Conservation (phyloP, 23 tunicate genomes). For the Styela plicata region DNA sequence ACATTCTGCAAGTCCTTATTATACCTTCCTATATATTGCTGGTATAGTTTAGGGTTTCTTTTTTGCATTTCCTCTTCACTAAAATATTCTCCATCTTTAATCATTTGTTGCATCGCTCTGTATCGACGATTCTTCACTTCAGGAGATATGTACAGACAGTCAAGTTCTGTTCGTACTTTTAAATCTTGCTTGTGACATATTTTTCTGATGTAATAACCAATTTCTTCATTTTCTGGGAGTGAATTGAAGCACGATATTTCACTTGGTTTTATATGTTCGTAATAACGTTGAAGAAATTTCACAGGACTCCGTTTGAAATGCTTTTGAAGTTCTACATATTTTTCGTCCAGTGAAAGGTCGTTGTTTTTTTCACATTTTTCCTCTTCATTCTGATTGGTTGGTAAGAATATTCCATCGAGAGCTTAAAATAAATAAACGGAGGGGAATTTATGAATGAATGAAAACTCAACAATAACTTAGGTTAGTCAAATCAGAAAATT, state of each 20-base stretch:
- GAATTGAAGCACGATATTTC: slow-evolving; percentile 19
- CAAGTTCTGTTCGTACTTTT: not conserved
- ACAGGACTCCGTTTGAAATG: not conserved
- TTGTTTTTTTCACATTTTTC: not conserved
- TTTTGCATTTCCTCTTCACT: slow-evolving; percentile 16
- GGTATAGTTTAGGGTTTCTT: slow-evolving; percentile 9
- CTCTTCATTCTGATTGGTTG: not conserved
- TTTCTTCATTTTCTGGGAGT: slow-evolving; percentile 1
- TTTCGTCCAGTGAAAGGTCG: not conserved
- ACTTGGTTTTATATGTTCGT: not conserved
- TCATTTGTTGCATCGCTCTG: slow-evolving; percentile 8
- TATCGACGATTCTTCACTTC: slow-evolving; percentile 27
- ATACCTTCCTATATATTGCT: slow-evolving; percentile 28
- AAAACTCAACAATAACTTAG: not conserved
- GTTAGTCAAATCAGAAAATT: not conserved
- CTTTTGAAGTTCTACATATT: slow-evolving; percentile 13
- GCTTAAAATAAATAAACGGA: not conserved
- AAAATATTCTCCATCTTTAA: slow-evolving; percentile 18
- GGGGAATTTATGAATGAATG: not conserved
- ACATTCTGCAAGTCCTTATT: too few relatives aligned
- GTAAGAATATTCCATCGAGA: slow-evolving; percentile 1
- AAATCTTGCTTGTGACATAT: slow-evolving; percentile 22
- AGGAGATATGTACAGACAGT: not conserved
- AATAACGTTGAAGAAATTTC: not conserved
- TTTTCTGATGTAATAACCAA: slow-evolving; percentile 3